phyloP scores from a whole-genome alignment of 2,797 vertebrate genomes.

The Parambassis ranga region DNA sequence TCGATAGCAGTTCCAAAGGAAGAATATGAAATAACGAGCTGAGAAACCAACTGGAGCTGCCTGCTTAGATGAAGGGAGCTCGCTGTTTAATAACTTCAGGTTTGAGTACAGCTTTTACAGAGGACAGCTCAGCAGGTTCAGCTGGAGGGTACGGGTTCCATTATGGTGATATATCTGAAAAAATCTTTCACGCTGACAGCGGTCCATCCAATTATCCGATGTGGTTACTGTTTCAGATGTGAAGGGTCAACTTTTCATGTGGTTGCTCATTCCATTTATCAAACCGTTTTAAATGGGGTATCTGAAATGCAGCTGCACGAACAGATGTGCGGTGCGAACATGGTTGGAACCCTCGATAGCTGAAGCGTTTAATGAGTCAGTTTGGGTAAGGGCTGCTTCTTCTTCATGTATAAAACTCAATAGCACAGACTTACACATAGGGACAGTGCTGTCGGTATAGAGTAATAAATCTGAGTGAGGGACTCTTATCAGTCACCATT shows the following conservation, averaged over 20 bases:
- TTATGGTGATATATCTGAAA: constrained; percentile 24
- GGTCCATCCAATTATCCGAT: constrained; percentile 26
- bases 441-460: neutral
- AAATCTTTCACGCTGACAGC: constrained; percentile 6
- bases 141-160: constrained; percentile 16
- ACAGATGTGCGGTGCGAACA: neutral
- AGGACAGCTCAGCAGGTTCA: constrained; percentile 29
- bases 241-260: constrained; percentile 8
- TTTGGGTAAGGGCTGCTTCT: no score
- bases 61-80: neutral
- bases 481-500: neutral
- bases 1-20: neutral
- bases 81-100: neutral
- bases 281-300: neutral
- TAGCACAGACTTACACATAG: neutral
- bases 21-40: neutral
- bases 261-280: neutral
- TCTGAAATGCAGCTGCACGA: neutral
- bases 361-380: neutral
- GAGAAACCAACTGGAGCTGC: neutral
- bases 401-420: constrained; percentile 5
- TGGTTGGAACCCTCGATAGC: neutral
- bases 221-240: neutral
- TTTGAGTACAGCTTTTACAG: constrained; percentile 3
- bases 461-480: neutral